Percentiles rank a stretch among this genome's conserved stretches.
Evolutionary conservation across 1,140 invertebrate species (phyloP).

Genomic region (Drosophila pachea): DNA sequence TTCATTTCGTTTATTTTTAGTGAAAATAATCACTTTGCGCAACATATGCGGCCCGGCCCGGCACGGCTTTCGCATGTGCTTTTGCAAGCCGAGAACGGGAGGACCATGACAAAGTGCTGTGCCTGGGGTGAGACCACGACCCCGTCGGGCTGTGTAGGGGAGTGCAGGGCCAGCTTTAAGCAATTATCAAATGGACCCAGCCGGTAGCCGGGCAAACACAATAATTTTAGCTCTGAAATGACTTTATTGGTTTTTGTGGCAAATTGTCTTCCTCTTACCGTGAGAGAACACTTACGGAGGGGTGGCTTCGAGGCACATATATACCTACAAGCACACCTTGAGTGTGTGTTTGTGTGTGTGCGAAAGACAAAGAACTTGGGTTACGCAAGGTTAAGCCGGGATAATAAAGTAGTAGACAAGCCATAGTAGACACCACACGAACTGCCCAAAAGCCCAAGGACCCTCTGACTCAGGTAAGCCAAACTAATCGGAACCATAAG

Average conservation of each 20-base stretch:
- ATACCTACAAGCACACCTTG: not conserved
- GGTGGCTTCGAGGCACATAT: constrained; percentile 9
- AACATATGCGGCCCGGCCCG: constrained; percentile 64
- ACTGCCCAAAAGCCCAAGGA: constrained; percentile 6
- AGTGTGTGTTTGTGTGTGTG: not conserved
- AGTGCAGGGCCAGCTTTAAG: constrained; percentile 47
- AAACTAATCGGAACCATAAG: not conserved
- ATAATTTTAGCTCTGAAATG: constrained; percentile 62
- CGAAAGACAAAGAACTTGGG: constrained; percentile 18
- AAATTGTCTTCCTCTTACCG: constrained; percentile 12
- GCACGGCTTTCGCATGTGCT: constrained; percentile 62
- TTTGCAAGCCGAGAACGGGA: constrained; percentile 13
- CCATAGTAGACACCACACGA: constrained; percentile 9
- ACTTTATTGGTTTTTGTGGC: constrained; percentile 67
- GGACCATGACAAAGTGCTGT: constrained; percentile 50
- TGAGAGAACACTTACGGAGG: constrained; percentile 15
- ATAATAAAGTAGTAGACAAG: constrained; percentile 21
- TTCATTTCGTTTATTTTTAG: constrained; percentile 76
- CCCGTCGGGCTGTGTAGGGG: not conserved
- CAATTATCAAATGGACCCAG: constrained; percentile 71
- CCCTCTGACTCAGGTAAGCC: constrained; percentile 2
- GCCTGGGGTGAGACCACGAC: not conserved
- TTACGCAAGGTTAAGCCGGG: constrained; percentile 26
- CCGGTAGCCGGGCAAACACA: constrained; percentile 24
- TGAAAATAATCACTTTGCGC: constrained; percentile 74